phyloP scores from a whole-genome alignment of 2,888 invertebrate genomes.

The Ectropis crepuscularia region DNA sequence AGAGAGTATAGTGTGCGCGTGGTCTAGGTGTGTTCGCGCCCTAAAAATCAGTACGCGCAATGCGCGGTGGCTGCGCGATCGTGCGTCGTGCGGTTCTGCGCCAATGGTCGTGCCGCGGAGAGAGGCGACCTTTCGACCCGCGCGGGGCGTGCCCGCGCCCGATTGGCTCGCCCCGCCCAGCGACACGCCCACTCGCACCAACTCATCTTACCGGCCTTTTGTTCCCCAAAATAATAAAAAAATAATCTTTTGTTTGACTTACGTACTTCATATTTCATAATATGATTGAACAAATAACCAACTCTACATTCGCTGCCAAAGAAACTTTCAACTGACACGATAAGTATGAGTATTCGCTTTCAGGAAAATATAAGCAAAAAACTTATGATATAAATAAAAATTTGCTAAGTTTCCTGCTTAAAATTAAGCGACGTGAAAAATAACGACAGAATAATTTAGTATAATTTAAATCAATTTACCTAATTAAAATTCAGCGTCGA shows the following conservation, averaged over 20 bases:
- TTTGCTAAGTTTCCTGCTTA: conserved; percentile 1
- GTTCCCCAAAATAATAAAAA: conserved; percentile 35
- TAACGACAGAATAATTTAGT: conserved; percentile 10
- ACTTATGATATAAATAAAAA: not conserved
- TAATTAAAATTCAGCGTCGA: conserved; percentile 29
- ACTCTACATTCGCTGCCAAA: conserved; percentile 17
- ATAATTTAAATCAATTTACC: conserved; percentile 16
- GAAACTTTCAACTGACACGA: conserved; percentile 10
- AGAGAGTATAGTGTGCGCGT: not conserved
- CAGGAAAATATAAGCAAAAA: not conserved
- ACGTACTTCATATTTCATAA: conserved; percentile 32
- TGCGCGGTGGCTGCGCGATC: conserved; percentile 8
- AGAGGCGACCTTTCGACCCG: conserved; percentile 77
- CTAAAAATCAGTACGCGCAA: conserved; percentile 37
- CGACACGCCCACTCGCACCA: conserved; percentile 61
- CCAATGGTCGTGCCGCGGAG: conserved; percentile 59
- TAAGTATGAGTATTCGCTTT: not conserved
- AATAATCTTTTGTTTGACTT: conserved; percentile 36
- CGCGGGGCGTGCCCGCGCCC: conserved; percentile 77
- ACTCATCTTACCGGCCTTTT: conserved; percentile 50
- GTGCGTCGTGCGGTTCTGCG: conserved; percentile 50
- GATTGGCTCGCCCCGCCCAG: conserved; percentile 75
- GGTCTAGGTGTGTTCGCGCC: conserved; percentile 5
- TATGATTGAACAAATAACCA: conserved; percentile 22
- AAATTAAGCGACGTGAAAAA: conserved; percentile 5